Evolutionary conservation across 2,113 vertebrate species (phyloP).

Genomic region (Oryzias woworae): DNA sequence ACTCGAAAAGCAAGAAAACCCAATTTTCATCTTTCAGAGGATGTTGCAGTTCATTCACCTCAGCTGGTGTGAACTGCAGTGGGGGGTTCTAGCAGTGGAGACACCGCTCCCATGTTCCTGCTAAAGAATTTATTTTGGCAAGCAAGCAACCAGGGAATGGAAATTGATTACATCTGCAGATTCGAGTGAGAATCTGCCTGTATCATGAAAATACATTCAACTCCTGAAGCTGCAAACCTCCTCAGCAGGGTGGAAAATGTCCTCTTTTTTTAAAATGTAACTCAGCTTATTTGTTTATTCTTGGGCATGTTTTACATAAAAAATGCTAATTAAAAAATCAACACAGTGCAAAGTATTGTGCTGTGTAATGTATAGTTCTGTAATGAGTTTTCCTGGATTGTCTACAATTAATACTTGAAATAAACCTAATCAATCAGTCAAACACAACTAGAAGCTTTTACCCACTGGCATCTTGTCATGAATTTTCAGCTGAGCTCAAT

Average conservation of each 20-base stretch:
- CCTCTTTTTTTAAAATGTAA: neutral
- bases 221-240: neutral
- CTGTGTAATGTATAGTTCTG: too few species aligned
- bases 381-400: too few species aligned
- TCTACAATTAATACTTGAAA: too few species aligned
- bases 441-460: neutral
- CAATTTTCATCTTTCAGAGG: slow-evolving; percentile 25
- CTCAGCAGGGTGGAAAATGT: neutral
- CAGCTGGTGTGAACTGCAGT: slow-evolving; percentile 33
- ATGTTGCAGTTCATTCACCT: slow-evolving; percentile 39
- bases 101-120: slow-evolving; percentile 28
- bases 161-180: slow-evolving; percentile 54
- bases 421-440: too few species aligned
- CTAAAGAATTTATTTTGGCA: slow-evolving; percentile 44
- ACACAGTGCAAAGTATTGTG: too few species aligned
- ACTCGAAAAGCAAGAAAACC: slow-evolving; percentile 11
- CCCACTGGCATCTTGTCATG: slow-evolving; percentile 1
- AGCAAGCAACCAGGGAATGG: neutral
- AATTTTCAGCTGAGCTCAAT: neutral
- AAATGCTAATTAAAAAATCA: slow-evolving; percentile 1
- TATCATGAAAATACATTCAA: slow-evolving; percentile 13
- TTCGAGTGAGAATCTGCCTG: slow-evolving; percentile 24
- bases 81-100: slow-evolving; percentile 13
- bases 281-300: neutral
- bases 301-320: neutral